phyloP scores from a whole-genome alignment of 2,888 invertebrate species.

The Drosophila falleni region DNA sequence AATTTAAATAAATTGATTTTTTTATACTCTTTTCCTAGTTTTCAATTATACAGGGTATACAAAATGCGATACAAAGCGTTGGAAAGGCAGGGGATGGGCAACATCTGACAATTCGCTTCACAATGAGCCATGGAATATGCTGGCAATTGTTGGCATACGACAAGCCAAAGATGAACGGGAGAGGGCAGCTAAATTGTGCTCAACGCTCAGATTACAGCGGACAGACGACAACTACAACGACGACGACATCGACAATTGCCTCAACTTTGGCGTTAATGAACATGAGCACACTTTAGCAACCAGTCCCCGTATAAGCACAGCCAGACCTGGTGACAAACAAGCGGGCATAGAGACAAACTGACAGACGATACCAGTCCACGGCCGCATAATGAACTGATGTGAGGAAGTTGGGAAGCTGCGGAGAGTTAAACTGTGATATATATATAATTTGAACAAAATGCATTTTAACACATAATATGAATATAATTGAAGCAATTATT shows the following conservation, averaged over 20 bases:
- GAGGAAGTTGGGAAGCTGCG: slow-evolving; percentile 26
- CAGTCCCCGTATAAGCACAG: slow-evolving; percentile 55
- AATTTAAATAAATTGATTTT: too few species aligned
- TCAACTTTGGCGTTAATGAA: slow-evolving; percentile 81
- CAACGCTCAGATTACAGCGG: slow-evolving; percentile 71
- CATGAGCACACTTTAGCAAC: slow-evolving; percentile 79
- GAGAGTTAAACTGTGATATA: slow-evolving; percentile 31
- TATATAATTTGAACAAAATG: slow-evolving; percentile 66
- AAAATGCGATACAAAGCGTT: slow-evolving; percentile 28
- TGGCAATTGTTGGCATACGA: slow-evolving; percentile 59
- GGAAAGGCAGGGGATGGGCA: slow-evolving; percentile 11
- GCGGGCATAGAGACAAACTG: slow-evolving; percentile 17
- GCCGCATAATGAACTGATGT: slow-evolving; percentile 70
- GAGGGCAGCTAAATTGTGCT: slow-evolving; percentile 24
- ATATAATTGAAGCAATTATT: slow-evolving; percentile 81
- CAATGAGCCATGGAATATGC: slow-evolving; percentile 68
- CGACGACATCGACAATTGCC: slow-evolving; percentile 73
- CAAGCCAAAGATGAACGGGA: slow-evolving; percentile 8
- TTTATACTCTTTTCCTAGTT: too few species aligned
- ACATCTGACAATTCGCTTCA: slow-evolving; percentile 37
- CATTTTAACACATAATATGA: slow-evolving; percentile 78
- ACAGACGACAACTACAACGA: slow-evolving; percentile 30
- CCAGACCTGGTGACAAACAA: slow-evolving; percentile 39
- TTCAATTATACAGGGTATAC: slow-evolving; percentile 19
- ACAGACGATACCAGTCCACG: slow-evolving; percentile 20